Evolutionary conservation across 64 coral and sea anemone species (phyloP).

Genomic region (Pocillopora damicornis): DNA sequence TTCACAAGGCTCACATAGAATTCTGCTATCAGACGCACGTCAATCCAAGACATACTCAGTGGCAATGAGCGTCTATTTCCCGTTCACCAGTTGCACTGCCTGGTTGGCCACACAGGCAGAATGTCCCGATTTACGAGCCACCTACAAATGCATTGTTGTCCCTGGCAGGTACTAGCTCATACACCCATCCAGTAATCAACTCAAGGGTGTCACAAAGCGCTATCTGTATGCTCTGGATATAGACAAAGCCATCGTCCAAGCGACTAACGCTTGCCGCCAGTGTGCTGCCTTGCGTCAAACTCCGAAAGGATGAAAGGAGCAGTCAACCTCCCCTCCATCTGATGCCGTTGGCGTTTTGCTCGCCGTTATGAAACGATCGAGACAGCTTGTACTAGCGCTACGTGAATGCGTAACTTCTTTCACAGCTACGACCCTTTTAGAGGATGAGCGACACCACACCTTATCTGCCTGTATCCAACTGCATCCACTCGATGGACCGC

Average conservation of each 20-base stretch:
- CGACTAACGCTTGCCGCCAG: background rate
- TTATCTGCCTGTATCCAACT: background rate
- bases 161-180: background rate
- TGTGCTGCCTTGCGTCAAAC: too few species aligned
- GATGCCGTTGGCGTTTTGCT: slow-evolving; percentile 35
- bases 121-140: too few species aligned
- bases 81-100: too few species aligned
- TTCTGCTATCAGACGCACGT: too few species aligned
- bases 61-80: background rate
- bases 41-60: too few species aligned
- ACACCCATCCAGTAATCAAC: too few species aligned
- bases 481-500: slow-evolving; percentile 38
- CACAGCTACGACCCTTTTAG: slow-evolving; percentile 18
- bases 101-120: too few species aligned
- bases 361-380: slow-evolving; percentile 41
- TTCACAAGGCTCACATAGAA: background rate
- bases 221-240: too few species aligned
- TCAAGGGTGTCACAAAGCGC: too few species aligned
- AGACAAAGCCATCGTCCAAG: too few species aligned
- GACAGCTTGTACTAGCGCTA: background rate
- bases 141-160: background rate
- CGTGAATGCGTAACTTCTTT: background rate
- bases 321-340: slow-evolving; percentile 38
- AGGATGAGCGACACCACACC: slow-evolving; percentile 34
- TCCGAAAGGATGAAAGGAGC: slow-evolving; percentile 3